Evolutionary conservation across 2,888 invertebrate species (phyloP), one percentile per base, ranked within the genome.

Genomic region (Fabriciana adippe): DNA sequence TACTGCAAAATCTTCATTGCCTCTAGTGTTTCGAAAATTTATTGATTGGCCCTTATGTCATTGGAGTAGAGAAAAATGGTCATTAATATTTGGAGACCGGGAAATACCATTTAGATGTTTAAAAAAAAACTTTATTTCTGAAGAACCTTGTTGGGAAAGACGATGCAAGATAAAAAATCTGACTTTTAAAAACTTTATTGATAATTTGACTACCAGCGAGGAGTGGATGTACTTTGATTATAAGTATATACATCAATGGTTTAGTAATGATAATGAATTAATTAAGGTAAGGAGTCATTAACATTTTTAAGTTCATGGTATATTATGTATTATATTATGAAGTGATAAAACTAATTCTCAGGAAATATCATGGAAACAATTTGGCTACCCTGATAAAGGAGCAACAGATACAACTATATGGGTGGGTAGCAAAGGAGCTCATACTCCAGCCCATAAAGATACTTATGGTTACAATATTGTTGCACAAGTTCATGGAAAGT

Each of bases 391-490:
- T 14, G 94, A 95, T 2, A 93, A 95, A 76, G 91, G 93, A 73
- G 94, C 95, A 3, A 80, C 92, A 14, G 95, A 97, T 70, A 95
- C 96, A 60, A 97, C 97, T 2, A 88, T 98, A 65, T 99, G 99
- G 99, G 94, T 98, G 75, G 97, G 98, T 45, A 96, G 95, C 70
- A 90, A 93, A 78, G 97, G 97, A 3, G 96, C 98, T 2, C 97
- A 98, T 82, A 99, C 99, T 0, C 97, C 98, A 2, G 97, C 98
- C 71, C 99, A 99, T 86, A 95, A 95, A 81, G 99, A 99, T 84
- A 96, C 97, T 0, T 99, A 99, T 87, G 99, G 99, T 0, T 96
- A 95, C 76, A 99, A 99, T 89, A 94, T 99, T 78, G 96, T 99
- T 13, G 96, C 96, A 62, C 99, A 99, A 90, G 89, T 98, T 62